Evolutionary conservation across 2,113 vertebrate genomes (phyloP), one percentile per base, ranked within the genome.

Genomic region (Lycocorax pyrrhopterus): DNA sequence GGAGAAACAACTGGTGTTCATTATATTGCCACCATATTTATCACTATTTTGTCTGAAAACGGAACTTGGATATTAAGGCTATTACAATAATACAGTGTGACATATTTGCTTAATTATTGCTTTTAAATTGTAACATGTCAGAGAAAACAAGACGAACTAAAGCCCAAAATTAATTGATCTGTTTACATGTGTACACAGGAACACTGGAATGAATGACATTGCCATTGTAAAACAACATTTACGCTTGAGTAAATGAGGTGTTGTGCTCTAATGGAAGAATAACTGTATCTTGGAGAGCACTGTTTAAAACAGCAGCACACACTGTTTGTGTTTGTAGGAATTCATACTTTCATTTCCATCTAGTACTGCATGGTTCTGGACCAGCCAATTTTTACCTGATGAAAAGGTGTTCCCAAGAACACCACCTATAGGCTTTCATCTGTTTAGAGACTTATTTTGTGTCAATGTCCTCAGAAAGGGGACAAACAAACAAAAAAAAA

Each of bases 81-180:
- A 64, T 64, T 93, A 92, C 39, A 20, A 56, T 33, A 88, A 91
- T 29, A 63, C 35, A 87, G 30, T 37, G 20, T 1, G 9, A 83
- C 19, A 4, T 68, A 75, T 81, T 89, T 81, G 52, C 37, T 71
- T 95, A 96, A 86, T 88, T 92, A 95, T 62, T 94, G 58, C 71
- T 89, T 90, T 92, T 78, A 87, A 84, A 53, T 53, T 87, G 49
- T n/a, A 90, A 56, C 39, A 39, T 1, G 1, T 32, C 52, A 92
- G 76, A 53, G 33, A 92, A 80, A 90, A 68, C 6, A 86, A 84
- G 79, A 88, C 2, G 4, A 88, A 91, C 71, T 63, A 83, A 93
- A 94, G 58, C 64, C 12, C 30, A 85, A 81, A 90, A 84, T 49
- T 11, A 76, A 96, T 64, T 69, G 68, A 88, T 94, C 76, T 73